Base-by-base conservation (phyloP, 2,113 vertebrate genomes). In the Cynocephalus volans region DNA sequence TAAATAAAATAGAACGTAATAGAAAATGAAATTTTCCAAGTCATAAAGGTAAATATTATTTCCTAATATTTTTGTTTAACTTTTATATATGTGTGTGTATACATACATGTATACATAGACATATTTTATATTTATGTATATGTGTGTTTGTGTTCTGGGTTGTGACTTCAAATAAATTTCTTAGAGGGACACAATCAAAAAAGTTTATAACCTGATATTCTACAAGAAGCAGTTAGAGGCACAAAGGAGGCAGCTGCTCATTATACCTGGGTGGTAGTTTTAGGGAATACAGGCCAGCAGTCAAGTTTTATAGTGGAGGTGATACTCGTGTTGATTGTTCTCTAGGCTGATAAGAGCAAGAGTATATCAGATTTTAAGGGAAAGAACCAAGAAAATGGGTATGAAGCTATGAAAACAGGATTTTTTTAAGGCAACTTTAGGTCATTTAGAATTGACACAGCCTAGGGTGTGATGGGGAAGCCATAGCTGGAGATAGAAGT, bases 1-100 rank as follows among this genome's bases (percentile, higher is more conserved):
- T 45, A 85, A 95, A 90, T 79, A n/a, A 79, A 75, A 73, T 36
- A 88, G 50, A 93, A 65, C 10, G 92, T 10, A 94, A 48, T 45
- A 81, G 48, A 75, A 79, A 95, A 67, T 73, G 67, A 90, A 82
- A 70, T 36, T 45, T 48, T 31, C 26, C 54, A 92, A 62, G 3
- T 70, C 17, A 36, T 36, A 93, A 77, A 72, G 21, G 33, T 69
- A 72, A 36, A n/a, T 65, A 72, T 70, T 95, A 58, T 81, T 94
- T 60, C 62, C 21, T 73, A 83, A 70, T 41, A 23, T 8, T 65
- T 56, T 81, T 62, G 12, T 60, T 82, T 62, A 19, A 26, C 10
- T 64, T 76, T 12, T 76, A 24, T 54, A 69, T 72, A 2, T 76
- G 50, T 21, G 13, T 41, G 1, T 81, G 23, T 41, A 41, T 41